Evolutionary conservation across 2,888 invertebrate species (phyloP), one percentile per base, ranked within the genome.

Genomic region (Erebia palarica): DNA sequence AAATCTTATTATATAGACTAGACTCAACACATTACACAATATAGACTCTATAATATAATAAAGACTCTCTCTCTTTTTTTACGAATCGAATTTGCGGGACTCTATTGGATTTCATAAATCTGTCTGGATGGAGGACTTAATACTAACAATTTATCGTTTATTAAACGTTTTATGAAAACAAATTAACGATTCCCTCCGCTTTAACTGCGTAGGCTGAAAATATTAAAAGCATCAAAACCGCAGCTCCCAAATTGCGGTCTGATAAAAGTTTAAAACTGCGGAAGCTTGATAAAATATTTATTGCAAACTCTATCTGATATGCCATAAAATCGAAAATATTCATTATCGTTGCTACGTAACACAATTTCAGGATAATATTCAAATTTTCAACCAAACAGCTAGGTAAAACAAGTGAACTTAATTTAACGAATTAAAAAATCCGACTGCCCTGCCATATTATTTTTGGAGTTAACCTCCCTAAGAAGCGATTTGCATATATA

Each of bases 221-320:
- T 60, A 60, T 68, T 61, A 14, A 42, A 68, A 59, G 49, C 44
- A 59, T 16, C 18, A 55, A 61, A 69, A 63, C 69, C 69, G 47
- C 21, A 44, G 57, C 55, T 61, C 18, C 16, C n/a, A 63, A 69
- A 63, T 69, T 69, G 69, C 63, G 69, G 69, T 58, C 69, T 44
- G 69, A 53, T 53, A 63, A 69, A 61, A 69, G 61, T 64, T 63
- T 69, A 51, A 67, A 67, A 49, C 59, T 51, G 47, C 51, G 67
- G 59, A 67, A n/a, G 59, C 67, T 59, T 58, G 51, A 67, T 59
- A 59, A 59, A 67, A 67, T 65, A 65, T 65, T 65, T 65, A 65
- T 65, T 18, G 55, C 16, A 42, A 65, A 55, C 55, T 42, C 53
- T 18, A 16, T 42, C 63, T 42, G 18, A 18, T 55, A 53, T 55